phyloP scores from a whole-genome alignment of 2,888 invertebrate species.

The Limenitis camilla region DNA sequence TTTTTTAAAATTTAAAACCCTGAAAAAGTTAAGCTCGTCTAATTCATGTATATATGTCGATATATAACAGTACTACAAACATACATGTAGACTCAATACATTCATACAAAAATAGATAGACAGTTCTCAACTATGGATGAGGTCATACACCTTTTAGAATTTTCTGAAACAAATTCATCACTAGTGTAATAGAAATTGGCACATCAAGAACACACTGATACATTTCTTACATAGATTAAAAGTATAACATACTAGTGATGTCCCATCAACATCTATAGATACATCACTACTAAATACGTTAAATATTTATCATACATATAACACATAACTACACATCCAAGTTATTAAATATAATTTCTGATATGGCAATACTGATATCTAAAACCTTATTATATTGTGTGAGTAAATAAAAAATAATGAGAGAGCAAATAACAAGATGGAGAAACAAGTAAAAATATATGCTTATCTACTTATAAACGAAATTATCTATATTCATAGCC shows the following conservation, averaged over 20 bases:
- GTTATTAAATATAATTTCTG: too few species aligned
- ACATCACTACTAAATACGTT: neutral
- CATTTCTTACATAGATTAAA: constrained; percentile 27
- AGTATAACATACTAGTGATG: neutral
- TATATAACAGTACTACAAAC: constrained; percentile 19
- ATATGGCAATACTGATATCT: neutral
- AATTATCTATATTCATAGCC: constrained; percentile 1
- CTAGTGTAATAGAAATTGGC: constrained; percentile 35
- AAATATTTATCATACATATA: neutral
- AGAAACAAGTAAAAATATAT: neutral
- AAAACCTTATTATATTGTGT: neutral
- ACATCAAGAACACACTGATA: constrained; percentile 55
- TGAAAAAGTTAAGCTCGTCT: neutral
- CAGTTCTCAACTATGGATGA: constrained; percentile 16
- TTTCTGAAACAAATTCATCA: too few species aligned
- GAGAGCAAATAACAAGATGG: neutral
- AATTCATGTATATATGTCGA: constrained; percentile 11
- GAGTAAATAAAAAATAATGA: neutral
- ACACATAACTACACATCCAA: constrained; percentile 6
- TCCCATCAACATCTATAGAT: too few species aligned
- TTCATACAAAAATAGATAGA: constrained; percentile 55
- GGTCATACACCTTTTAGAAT: too few species aligned
- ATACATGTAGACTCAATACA: constrained; percentile 32
- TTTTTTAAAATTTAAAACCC: too few species aligned
- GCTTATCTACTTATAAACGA: too few species aligned